Conservation (phyloP, 2,797 vertebrate genomes). For the Lutjanus campechanus region DNA sequence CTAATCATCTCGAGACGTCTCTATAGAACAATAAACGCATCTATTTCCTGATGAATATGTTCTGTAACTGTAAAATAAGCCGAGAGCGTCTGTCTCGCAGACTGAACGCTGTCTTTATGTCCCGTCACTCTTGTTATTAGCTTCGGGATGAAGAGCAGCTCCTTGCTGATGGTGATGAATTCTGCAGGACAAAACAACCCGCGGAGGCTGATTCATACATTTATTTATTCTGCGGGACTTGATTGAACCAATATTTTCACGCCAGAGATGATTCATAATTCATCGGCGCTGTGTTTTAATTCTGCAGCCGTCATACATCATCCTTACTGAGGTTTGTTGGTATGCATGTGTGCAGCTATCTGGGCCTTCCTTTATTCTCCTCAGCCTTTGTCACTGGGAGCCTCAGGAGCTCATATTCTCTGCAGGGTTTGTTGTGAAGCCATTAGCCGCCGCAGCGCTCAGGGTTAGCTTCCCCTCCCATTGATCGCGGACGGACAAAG, state of each 20-base stretch:
- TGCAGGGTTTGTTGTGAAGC: conserved; percentile 57
- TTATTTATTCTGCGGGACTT: conserved; percentile 56
- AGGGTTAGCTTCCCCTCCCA: conserved; percentile 35
- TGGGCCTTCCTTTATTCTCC: conserved; percentile 15
- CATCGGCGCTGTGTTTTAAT: conserved; percentile 40
- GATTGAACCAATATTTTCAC: conserved; percentile 53
- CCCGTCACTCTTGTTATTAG: conserved; percentile 17
- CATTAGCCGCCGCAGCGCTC: conserved; percentile 48
- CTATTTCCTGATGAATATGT: not conserved
- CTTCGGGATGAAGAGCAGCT: conserved; percentile 38
- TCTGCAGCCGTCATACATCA: conserved; percentile 43
- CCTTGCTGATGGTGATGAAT: conserved; percentile 50
- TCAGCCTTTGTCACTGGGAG: conserved; percentile 22
- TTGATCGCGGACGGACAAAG: conserved; percentile 40
- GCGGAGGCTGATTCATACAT: conserved; percentile 15
- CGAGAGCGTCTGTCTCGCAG: not conserved
- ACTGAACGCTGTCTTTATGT: not conserved
- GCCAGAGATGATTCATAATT: conserved; percentile 50
- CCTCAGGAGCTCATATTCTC: conserved; percentile 52
- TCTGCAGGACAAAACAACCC: conserved; percentile 12
- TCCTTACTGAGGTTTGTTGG: conserved; percentile 27
- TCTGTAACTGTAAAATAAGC: not conserved
- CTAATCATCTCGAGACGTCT: not conserved
- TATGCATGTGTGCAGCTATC: conserved; percentile 28
- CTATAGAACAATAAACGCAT: not conserved